phyloP scores from a whole-genome alignment of 2,797 vertebrate species.

The Eulemur albifrons region DNA sequence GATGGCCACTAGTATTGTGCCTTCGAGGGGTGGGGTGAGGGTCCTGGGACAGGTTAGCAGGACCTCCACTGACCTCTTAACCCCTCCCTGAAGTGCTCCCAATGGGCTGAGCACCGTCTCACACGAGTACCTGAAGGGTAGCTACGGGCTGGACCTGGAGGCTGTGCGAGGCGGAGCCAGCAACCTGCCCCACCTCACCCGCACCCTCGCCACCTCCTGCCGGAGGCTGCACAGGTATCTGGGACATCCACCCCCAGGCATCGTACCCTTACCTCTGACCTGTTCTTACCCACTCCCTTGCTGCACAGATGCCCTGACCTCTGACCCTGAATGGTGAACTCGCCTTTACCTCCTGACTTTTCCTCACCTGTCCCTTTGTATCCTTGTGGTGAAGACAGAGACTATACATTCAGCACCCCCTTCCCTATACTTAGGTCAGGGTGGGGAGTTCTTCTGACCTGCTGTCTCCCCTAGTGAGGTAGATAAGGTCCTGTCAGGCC shows the following conservation, averaged over 20 bases:
- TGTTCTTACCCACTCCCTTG: background rate
- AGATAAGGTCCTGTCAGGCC: constrained; percentile 94
- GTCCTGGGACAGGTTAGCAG: background rate
- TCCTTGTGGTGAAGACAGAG: background rate
- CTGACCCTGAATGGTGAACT: background rate
- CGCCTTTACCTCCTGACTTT: background rate
- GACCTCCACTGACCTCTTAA: background rate
- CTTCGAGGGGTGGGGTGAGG: constrained; percentile 49
- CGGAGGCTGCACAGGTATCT: constrained; percentile 93
- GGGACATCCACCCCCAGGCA: background rate
- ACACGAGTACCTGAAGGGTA: constrained; percentile 96
- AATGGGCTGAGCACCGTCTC: constrained; percentile 94
- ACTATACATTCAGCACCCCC: background rate
- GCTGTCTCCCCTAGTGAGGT: constrained; percentile 88
- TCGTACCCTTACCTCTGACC: background rate
- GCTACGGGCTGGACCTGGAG: constrained; percentile 95
- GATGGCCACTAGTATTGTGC: background rate
- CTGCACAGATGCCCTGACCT: background rate
- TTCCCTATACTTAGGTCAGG: background rate
- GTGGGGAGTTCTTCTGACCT: background rate
- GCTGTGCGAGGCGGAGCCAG: constrained; percentile 93
- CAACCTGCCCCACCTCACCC: constrained; percentile 94
- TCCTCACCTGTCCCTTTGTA: background rate
- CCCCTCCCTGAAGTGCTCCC: constrained; percentile 80
- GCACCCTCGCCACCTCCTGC: constrained; percentile 93